Evolutionary conservation across 2,113 vertebrate genomes (phyloP).

Genomic region (Dipodomys merriami): DNA sequence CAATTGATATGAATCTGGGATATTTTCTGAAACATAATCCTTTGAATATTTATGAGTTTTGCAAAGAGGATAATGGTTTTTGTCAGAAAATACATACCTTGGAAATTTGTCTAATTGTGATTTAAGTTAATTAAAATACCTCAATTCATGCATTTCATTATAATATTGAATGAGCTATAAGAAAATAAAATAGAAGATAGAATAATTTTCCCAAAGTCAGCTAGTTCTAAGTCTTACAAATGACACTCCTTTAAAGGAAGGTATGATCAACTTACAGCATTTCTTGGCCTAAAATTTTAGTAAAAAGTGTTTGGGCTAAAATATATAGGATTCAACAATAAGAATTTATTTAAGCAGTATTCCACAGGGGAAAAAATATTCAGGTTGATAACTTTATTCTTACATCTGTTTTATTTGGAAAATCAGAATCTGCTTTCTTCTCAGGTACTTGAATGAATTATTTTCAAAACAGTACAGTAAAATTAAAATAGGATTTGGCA

Average conservation of each 20-base stretch:
- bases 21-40: slow-evolving; percentile 49
- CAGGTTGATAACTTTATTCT: neutral
- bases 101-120: slow-evolving; percentile 54
- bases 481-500: neutral
- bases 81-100: slow-evolving; percentile 38
- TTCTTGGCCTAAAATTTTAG: neutral
- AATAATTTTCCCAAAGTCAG: neutral
- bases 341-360: neutral
- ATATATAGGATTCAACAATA: neutral
- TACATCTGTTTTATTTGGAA: neutral
- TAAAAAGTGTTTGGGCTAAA: slow-evolving; percentile 27
- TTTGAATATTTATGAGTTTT: slow-evolving; percentile 61
- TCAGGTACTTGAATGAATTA: neutral
- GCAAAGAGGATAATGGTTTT: neutral
- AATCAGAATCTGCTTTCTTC: neutral
- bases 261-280: neutral
- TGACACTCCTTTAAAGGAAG: neutral
- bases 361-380: neutral
- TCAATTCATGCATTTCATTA: neutral
- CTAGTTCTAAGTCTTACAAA: neutral
- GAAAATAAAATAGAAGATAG: slow-evolving; percentile 1
- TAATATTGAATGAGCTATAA: neutral
- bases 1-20: neutral
- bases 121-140: slow-evolving; percentile 37
- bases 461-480: neutral